Percentiles rank a stretch among this genome's conserved stretches.
These are phyloP conservation scores for Pyxicephalus adspersus DNA, from an alignment of 2,113 vertebrate species.

Conservation along the genomic window DNA sequence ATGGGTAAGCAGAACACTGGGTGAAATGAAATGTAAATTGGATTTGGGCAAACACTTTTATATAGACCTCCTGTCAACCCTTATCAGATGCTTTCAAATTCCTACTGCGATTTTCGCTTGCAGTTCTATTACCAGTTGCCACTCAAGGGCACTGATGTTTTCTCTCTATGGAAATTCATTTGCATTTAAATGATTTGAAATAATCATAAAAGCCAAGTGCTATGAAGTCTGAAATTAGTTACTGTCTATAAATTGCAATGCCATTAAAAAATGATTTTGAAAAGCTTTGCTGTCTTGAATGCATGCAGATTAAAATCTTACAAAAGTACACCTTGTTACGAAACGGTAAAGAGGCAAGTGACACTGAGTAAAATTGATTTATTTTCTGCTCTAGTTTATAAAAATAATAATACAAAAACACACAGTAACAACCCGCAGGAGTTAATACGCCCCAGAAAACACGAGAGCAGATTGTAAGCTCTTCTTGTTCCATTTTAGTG, in stretches of 20 bases:
- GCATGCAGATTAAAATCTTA: conserved; percentile 84
- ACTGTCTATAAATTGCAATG: conserved; percentile 85
- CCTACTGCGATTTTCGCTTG: conserved; percentile 69
- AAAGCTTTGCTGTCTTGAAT: conserved; percentile 80
- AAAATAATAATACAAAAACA: conserved; percentile 5
- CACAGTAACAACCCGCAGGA: conserved; percentile 53
- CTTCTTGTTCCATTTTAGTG: background rate
- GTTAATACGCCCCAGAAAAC: conserved; percentile 19
- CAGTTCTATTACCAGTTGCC: conserved; percentile 78
- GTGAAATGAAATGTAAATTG: conserved; percentile 80
- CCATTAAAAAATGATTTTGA: conserved; percentile 85
- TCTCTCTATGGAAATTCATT: conserved; percentile 86
- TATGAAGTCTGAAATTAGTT: conserved; percentile 92
- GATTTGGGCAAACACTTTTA: conserved; percentile 77
- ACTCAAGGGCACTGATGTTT: conserved; percentile 87
- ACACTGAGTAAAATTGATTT: conserved; percentile 77
- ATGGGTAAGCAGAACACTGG: conserved; percentile 78
- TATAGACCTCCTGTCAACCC: conserved; percentile 73
- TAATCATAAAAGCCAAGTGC: conserved; percentile 89
- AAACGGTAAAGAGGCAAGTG: conserved; percentile 76
- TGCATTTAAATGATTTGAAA: conserved; percentile 91
- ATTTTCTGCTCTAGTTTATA: conserved; percentile 71
- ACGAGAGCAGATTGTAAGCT: background rate
- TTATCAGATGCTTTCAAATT: conserved; percentile 72
- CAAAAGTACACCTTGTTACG: conserved; percentile 83